Evolutionary conservation across 2,888 invertebrate genomes (phyloP).

Genomic region (Brenthis hecate): DNA sequence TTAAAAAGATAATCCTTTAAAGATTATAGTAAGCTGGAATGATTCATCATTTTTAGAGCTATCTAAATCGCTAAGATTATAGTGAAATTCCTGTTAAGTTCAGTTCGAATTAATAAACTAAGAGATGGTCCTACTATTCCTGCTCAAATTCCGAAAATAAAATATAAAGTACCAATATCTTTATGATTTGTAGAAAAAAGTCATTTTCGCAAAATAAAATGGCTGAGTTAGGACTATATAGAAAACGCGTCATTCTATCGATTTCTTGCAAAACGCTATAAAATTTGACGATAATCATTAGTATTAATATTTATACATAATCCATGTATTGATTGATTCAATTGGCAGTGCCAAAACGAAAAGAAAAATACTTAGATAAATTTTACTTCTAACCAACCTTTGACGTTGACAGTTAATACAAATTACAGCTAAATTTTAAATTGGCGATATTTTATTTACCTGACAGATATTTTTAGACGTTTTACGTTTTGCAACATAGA

Average conservation of each 20-base stretch:
- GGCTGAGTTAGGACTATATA: background rate
- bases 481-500: constrained; percentile 29
- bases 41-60: constrained; percentile 7
- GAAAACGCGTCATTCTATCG: background rate
- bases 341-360: too few relatives aligned
- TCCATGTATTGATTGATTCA: too few relatives aligned
- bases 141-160: too few relatives aligned
- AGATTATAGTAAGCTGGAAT: background rate
- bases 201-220: too few relatives aligned
- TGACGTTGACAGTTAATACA: constrained; percentile 4
- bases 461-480: constrained; percentile 19
- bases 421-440: constrained; percentile 21
- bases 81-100: background rate
- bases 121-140: too few relatives aligned
- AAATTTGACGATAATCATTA: too few relatives aligned
- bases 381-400: background rate
- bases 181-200: too few relatives aligned
- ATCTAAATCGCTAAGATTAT: constrained; percentile 13
- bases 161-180: too few relatives aligned
- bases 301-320: too few relatives aligned
- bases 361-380: background rate
- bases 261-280: background rate
- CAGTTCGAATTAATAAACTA: too few relatives aligned
- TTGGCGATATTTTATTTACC: constrained; percentile 11
- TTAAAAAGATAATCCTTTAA: constrained; percentile 1